phyloP scores from a whole-genome alignment of 2,113 vertebrate genomes.

The Junco hyemalis region DNA sequence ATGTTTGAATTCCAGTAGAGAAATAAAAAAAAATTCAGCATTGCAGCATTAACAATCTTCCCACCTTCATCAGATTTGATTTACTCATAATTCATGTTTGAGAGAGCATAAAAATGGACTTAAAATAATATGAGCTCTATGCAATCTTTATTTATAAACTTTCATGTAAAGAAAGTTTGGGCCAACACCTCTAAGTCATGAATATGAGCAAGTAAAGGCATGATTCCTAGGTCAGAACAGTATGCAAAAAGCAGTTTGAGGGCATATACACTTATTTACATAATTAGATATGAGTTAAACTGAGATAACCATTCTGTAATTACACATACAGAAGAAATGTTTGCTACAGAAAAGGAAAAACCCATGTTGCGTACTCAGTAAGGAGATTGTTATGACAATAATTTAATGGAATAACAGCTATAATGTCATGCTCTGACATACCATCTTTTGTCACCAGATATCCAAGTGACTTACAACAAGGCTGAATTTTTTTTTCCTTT shows the following conservation, averaged over 20 bases:
- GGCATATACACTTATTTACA: constrained; percentile 19
- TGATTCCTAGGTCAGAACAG: neutral
- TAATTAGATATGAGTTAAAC: constrained; percentile 37
- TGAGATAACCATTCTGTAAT: constrained; percentile 34
- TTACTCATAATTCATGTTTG: neutral
- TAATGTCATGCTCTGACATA: neutral
- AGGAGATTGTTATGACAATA: neutral
- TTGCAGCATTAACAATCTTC: neutral
- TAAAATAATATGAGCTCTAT: neutral
- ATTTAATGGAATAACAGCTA: neutral
- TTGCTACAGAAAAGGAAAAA: constrained; percentile 3
- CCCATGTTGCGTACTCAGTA: neutral
- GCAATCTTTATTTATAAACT: neutral
- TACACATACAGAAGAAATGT: neutral
- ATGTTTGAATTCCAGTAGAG: neutral
- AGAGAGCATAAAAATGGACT: neutral
- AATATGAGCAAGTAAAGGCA: constrained; percentile 22
- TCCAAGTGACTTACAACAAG: neutral
- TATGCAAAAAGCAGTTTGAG: constrained; percentile 16
- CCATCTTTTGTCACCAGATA: neutral
- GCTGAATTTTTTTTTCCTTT: neutral
- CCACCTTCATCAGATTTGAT: neutral
- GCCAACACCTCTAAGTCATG: neutral
- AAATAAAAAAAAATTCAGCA: neutral
- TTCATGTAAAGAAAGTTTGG: neutral